phyloP scores from a whole-genome alignment of 2,797 vertebrate genomes.

The Garrulus glandarius region DNA sequence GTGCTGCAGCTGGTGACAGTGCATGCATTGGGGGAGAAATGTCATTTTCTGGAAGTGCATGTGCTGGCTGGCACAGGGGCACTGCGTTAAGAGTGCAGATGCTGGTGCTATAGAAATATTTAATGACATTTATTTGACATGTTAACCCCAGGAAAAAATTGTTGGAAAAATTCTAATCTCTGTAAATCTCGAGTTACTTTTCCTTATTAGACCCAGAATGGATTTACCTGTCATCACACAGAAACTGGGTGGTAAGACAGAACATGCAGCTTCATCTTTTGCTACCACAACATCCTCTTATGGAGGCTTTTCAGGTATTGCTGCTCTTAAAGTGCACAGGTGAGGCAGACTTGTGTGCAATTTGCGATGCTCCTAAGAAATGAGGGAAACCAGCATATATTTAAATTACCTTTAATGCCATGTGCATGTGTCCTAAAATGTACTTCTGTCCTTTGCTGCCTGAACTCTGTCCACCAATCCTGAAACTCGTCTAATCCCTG shows the following conservation, averaged over 20 bases:
- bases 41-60: background rate
- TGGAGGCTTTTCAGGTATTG: background rate
- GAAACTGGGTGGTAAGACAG: background rate
- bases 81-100: background rate
- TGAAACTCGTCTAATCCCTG: background rate
- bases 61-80: background rate
- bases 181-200: background rate
- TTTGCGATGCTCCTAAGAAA: background rate
- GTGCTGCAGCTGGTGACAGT: background rate
- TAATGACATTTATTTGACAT: background rate
- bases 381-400: background rate
- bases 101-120: background rate
- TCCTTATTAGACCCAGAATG: background rate
- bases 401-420: background rate
- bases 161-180: background rate
- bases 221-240: background rate
- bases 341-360: background rate
- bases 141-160: background rate
- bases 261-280: background rate
- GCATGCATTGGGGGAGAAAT: rapidly evolving
- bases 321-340: background rate
- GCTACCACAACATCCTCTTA: rapidly evolving
- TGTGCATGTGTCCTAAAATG: background rate
- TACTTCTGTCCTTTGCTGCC: background rate
- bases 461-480: background rate